Conservation (phyloP, 2,113 vertebrate genomes). For the Prionailurus bengalensis region DNA sequence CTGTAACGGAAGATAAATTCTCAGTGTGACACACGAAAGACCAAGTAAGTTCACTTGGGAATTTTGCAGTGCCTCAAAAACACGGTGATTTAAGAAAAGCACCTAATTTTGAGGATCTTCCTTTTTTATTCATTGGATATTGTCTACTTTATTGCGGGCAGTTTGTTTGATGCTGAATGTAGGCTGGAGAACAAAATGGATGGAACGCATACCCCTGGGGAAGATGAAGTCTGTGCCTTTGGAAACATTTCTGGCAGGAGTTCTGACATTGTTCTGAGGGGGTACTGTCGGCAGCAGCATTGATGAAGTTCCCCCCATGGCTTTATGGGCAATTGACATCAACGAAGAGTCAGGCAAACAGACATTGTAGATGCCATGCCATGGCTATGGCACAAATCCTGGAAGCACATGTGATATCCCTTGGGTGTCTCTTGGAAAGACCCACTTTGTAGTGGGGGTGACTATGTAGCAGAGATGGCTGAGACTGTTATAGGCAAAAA, state of each 20-base stretch:
- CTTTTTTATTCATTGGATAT: not conserved
- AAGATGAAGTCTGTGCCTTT: not conserved
- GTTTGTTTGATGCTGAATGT: not conserved
- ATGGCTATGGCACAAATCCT: not conserved
- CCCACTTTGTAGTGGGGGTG: not conserved
- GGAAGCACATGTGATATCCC: not conserved
- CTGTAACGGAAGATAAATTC: not conserved
- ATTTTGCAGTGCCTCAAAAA: not conserved
- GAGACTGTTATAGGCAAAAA: not conserved
- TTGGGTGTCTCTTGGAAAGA: not conserved
- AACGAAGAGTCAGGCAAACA: not conserved
- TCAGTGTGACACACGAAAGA: slow-evolving; percentile 10
- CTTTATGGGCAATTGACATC: not conserved
- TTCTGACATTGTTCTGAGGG: not conserved
- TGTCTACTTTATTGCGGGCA: not conserved
- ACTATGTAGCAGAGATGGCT: not conserved
- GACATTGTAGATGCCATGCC: not conserved
- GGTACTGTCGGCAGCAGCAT: not conserved
- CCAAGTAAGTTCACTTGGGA: not conserved
- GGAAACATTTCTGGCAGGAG: not conserved
- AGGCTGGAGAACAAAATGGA: not conserved
- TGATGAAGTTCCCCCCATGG: not conserved
- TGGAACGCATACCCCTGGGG: not conserved
- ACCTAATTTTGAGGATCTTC: not conserved
- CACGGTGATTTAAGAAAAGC: slow-evolving; percentile 5